These are phyloP conservation scores for Chrysochloris asiatica DNA, from an alignment of 2,113 vertebrate genomes.

Conservation along the genomic window DNA sequence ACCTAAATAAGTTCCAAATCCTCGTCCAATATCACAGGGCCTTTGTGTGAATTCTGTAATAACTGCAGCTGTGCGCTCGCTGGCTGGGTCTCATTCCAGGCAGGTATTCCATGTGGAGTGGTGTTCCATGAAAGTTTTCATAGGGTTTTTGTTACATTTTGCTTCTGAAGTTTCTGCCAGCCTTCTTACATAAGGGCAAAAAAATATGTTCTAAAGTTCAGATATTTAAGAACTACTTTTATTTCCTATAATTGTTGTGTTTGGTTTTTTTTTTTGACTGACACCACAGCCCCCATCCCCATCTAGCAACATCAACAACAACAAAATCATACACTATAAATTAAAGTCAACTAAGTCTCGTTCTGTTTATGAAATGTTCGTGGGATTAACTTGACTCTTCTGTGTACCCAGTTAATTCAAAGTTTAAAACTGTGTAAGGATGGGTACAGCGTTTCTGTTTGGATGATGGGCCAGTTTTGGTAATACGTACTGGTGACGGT, in stretches of 20 bases:
- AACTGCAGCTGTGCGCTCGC: background rate
- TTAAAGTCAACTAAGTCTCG: background rate
- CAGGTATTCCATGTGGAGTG: background rate
- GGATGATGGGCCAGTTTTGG: background rate
- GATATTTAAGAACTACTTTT: background rate
- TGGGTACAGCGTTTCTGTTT: background rate
- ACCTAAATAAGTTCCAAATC: slow-evolving; percentile 42
- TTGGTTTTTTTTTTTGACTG: no score
- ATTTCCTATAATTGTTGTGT: slow-evolving; percentile 14
- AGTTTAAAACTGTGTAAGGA: background rate
- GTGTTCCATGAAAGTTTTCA: background rate
- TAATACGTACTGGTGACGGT: background rate
- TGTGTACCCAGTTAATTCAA: background rate
- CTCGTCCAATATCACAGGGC: background rate
- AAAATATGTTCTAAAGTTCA: slow-evolving; percentile 27
- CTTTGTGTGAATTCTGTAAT: background rate
- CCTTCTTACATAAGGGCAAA: background rate
- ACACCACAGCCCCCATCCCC: background rate
- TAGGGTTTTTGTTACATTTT: background rate
- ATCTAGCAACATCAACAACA: no score
- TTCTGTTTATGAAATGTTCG: background rate
- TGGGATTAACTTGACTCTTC: background rate
- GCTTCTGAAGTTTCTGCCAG: slow-evolving; percentile 18
- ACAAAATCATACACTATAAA: background rate
- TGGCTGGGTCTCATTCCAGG: background rate